Base-by-base conservation (phyloP, 2,797 vertebrate genomes). In the Molossus alvarezi region DNA sequence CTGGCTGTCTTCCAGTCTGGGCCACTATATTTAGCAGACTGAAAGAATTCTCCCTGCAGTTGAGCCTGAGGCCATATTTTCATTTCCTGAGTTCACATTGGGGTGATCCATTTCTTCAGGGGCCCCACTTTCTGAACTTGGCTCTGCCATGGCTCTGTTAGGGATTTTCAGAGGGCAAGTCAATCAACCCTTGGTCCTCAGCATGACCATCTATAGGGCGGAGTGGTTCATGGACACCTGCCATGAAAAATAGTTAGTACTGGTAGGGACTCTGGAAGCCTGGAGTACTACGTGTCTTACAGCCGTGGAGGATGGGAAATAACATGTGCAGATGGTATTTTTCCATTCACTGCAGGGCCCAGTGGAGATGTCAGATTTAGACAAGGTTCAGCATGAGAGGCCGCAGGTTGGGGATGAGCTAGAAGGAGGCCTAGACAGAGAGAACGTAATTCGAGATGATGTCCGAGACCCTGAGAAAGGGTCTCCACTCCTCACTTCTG, bases 21-120 rank as follows among this genome's bases (percentile, higher is more conserved):
- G 20, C 9, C 18, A 8, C 91, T 97, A 97, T 96, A 96, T 97
- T 97, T 97, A 97, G 83, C 73, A 1, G 9, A 77, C 83, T 73
- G 41, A 95, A 82, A 83, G 53, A 81, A 73, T 87, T 94, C 80
- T 94, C 62, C 41, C 53, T 82, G 93, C 81, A 51, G 6, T 29
- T 17, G 45, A 95, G 67, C 60, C 80, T 0, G 6, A 90, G 65
- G 93, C 91, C 80, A 80, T 71, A 1, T 77, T 90, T 91, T 92
- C 37, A n/a, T 77, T 91, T 93, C 90, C 84, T 57, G 76, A 92
- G 51, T 86, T 95, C 82, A 85, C 33, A n/a, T 37, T 53, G 58
- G 58, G 73, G 41, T 90, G 51, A 87, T 51, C 76, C 41, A 15
- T 93, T 90, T 96, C 69, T 75, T 77, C 3, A 2, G 89, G 80